Evolutionary conservation across 2,797 vertebrate species (phyloP), one percentile per base, ranked within the genome.

Genomic region (Eidolon dupreanum): DNA sequence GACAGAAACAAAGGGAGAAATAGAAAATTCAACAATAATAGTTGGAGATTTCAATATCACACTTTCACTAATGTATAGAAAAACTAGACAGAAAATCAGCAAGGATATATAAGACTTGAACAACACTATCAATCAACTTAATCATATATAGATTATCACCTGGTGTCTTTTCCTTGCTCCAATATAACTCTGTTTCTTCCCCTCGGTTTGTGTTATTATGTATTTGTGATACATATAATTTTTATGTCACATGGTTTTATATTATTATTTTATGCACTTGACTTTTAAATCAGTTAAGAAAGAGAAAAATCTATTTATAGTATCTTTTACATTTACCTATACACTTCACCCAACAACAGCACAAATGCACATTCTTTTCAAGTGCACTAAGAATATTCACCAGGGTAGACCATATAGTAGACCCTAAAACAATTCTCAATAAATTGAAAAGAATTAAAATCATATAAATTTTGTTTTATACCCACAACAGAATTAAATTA

Each of bases 391-490:
- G 24, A 75, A 77, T 77, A 65, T 53, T 46, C 7, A 3, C n/a
- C 74, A 43, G 19, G 33, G 53, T 15, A 87, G 61, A 51, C 9
- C 22, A 94, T 38, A 55, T 36, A 2, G 20, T 81, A 49, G 43
- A 36, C 31, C 55, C 63, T 70, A 70, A 89, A 88, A 51, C 24
- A 88, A 94, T 38, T 70, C 33, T 57, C 53, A 85, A 11, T 95
- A 79, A 61, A 51, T 15, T 46, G 36, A 88, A 90, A 94, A 68
- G 20, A 16, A 73, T 93, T 68, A 70, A 95, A 87, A 84, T 31
- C 31, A 65, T 51, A 84, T 7, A 33, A 74, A 33, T 19, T 43
- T 36, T 51, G 36, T 78, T 79, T 12, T 82, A 8, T 24, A 78
- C 41, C 24, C 46, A 70, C 51, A 68, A 49, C 5, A 59, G 46